These are phyloP conservation scores for Anoura caudifer DNA, from an alignment of 2,113 vertebrate species.

Conservation along the genomic window DNA sequence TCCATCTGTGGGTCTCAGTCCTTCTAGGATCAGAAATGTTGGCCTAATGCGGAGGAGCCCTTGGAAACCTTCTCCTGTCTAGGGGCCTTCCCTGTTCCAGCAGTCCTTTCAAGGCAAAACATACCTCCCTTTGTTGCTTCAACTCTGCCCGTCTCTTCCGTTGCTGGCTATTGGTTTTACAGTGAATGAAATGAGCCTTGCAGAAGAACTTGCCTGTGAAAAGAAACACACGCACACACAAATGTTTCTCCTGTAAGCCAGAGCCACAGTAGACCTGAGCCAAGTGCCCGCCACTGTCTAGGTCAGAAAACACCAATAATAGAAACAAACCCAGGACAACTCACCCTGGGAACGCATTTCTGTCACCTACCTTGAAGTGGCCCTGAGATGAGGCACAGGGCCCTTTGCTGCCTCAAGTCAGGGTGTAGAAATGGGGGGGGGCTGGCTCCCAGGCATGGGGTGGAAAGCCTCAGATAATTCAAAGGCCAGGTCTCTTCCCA, in stretches of 20 bases:
- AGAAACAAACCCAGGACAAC: neutral
- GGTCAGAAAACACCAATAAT: neutral
- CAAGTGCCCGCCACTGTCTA: neutral
- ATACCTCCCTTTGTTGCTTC: constrained; percentile 77
- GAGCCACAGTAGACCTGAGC: neutral
- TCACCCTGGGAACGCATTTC: neutral
- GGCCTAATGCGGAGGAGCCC: neutral
- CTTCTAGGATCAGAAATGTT: neutral
- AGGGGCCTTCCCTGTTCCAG: neutral
- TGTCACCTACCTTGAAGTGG: neutral
- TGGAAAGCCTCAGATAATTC: neutral
- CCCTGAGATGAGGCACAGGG: neutral
- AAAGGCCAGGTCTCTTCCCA: neutral
- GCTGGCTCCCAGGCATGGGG: accelerated
- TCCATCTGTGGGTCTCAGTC: neutral
- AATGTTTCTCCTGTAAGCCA: neutral
- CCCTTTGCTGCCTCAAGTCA: neutral
- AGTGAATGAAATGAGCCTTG: constrained; percentile 93
- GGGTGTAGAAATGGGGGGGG: accelerated
- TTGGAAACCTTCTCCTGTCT: neutral
- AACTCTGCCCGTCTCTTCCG: constrained; percentile 84
- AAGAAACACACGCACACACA: constrained; percentile 5
- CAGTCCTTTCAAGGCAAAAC: neutral
- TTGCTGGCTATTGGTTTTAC: constrained; percentile 84
- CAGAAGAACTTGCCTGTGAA: constrained; percentile 94